Percentiles rank a stretch among this genome's conserved stretches.
These are phyloP conservation scores for Gymnothorax javanicus DNA, from an alignment of 2,797 vertebrate genomes.

Conservation along the genomic window DNA sequence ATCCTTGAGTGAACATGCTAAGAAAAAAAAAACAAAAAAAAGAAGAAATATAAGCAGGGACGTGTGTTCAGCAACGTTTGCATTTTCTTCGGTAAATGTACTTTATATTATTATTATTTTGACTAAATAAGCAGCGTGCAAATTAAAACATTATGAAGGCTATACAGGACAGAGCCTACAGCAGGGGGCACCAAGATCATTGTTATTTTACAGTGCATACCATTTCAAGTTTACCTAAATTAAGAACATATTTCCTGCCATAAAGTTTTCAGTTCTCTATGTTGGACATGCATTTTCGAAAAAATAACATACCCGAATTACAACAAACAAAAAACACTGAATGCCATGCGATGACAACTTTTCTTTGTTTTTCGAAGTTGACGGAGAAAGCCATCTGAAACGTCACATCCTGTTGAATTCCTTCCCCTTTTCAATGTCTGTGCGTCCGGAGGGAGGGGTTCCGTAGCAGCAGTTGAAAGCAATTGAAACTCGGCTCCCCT, in stretches of 20 bases:
- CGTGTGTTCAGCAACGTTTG: too few relatives aligned
- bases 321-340: not conserved
- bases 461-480: slow-evolving; percentile 54
- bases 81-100: too few relatives aligned
- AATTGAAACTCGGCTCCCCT: slow-evolving; percentile 41
- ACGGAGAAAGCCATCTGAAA: not conserved
- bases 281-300: not conserved
- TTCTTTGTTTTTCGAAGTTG: slow-evolving; percentile 49
- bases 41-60: too few relatives aligned
- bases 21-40: too few relatives aligned
- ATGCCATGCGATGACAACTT: not conserved
- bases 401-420: slow-evolving; percentile 47
- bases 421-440: slow-evolving; percentile 13
- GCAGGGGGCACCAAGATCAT: slow-evolving; percentile 18
- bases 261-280: not conserved
- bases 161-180: not conserved
- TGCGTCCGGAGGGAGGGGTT: slow-evolving; percentile 48
- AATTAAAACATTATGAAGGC: not conserved
- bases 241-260: not conserved
- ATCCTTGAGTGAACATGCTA: too few relatives aligned
- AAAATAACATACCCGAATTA: too few relatives aligned
- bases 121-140: not conserved
- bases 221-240: not conserved
- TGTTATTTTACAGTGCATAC: not conserved
- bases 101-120: too few relatives aligned